These are phyloP conservation scores for Pammene aurita DNA, from an alignment of 2,888 invertebrate species.

Conservation along the genomic window DNA sequence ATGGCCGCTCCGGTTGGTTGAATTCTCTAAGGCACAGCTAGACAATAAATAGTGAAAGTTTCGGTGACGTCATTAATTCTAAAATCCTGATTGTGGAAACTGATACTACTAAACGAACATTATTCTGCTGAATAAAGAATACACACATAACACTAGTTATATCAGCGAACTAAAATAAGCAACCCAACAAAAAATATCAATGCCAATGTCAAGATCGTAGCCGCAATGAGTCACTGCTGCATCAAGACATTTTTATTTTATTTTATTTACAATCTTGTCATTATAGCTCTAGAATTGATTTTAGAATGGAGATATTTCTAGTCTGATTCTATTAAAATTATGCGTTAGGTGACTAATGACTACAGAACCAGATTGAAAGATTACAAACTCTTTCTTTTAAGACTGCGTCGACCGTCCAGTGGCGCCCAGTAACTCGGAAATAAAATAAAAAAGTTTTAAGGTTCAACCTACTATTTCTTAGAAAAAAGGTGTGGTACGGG, in stretches of 20 bases:
- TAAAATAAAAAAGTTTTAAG: no score
- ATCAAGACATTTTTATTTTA: background rate
- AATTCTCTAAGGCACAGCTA: no score
- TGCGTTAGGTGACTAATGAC: background rate
- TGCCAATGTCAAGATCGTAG: slow-evolving; percentile 14
- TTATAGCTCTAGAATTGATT: background rate
- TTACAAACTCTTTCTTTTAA: no score
- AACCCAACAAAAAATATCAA: slow-evolving; percentile 15
- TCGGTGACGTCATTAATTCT: no score
- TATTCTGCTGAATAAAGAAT: background rate
- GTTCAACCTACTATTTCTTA: no score
- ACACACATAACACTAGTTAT: slow-evolving; percentile 1
- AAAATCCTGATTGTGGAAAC: no score
- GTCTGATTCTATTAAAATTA: background rate
- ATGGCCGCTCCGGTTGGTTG: no score
- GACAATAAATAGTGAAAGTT: no score
- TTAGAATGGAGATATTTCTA: background rate
- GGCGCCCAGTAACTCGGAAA: no score
- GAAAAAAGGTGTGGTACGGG: no score
- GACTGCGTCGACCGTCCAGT: no score
- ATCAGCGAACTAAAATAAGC: background rate
- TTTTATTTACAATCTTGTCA: background rate
- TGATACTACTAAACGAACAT: background rate
- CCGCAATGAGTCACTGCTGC: background rate
- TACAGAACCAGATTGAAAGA: no score